These are phyloP conservation scores for Syngnathus scovelli DNA, from an alignment of 2,113 vertebrate genomes.

Conservation along the genomic window DNA sequence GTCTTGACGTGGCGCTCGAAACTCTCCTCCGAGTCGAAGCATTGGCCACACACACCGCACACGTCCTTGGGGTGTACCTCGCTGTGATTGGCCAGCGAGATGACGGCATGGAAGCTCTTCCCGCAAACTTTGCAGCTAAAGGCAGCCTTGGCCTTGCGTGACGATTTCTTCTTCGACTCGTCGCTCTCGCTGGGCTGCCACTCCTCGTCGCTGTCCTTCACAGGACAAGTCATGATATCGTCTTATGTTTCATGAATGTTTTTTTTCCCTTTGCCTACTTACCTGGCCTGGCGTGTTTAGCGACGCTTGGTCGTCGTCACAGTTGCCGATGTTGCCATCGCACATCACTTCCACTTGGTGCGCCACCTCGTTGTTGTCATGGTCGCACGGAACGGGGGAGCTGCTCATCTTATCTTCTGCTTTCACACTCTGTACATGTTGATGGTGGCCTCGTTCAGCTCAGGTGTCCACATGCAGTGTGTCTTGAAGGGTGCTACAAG, in stretches of 20 bases:
- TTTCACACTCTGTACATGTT: not conserved
- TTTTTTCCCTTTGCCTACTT: not conserved
- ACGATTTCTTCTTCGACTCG: not conserved
- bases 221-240: not conserved
- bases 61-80: slow-evolving; percentile 40
- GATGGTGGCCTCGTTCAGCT: too few relatives aligned
- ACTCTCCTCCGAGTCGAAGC: slow-evolving; percentile 7
- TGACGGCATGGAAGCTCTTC: slow-evolving; percentile 36
- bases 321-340: not conserved
- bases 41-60: slow-evolving; percentile 46
- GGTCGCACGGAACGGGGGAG: not conserved
- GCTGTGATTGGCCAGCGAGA: slow-evolving; percentile 48
- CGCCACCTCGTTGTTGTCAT: not conserved
- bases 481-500: too few relatives aligned
- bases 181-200: slow-evolving; percentile 2
- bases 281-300: not conserved
- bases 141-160: not conserved
- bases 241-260: not conserved
- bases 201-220: slow-evolving; percentile 27
- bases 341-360: not conserved
- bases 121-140: slow-evolving; percentile 50
- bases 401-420: not conserved
- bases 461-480: too few relatives aligned
- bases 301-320: not conserved
- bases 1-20: slow-evolving; percentile 37